phyloP scores from a whole-genome alignment of 2,797 vertebrate species.

The Smutsia temminckii region DNA sequence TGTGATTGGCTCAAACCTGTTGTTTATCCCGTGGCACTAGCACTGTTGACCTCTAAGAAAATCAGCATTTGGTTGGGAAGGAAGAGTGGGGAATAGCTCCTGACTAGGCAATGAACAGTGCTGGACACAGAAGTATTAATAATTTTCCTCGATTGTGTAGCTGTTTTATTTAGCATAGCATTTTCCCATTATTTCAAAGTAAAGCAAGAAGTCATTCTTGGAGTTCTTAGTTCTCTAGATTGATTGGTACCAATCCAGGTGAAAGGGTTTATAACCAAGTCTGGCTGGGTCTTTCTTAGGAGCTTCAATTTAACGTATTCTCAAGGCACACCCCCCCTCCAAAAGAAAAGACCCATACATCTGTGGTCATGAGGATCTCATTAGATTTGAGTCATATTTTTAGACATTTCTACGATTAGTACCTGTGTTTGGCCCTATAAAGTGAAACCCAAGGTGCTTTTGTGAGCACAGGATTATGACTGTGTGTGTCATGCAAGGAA shows the following conservation, averaged over 20 bases:
- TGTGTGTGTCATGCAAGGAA: background rate
- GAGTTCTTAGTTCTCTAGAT: background rate
- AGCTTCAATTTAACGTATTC: background rate
- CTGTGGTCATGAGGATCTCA: background rate
- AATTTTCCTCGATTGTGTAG: background rate
- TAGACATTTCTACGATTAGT: background rate
- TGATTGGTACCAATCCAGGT: background rate
- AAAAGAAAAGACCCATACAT: background rate
- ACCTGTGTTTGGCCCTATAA: background rate
- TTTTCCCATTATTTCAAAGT: constrained; percentile 28
- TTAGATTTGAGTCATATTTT: background rate
- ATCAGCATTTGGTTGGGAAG: background rate
- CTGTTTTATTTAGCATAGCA: background rate
- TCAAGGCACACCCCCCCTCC: background rate
- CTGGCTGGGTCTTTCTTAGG: background rate
- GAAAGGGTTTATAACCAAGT: background rate
- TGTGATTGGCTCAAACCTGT: background rate
- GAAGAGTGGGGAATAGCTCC: background rate
- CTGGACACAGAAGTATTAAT: background rate
- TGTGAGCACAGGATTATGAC: background rate
- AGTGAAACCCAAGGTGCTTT: background rate
- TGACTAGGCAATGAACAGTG: background rate
- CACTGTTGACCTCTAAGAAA: background rate
- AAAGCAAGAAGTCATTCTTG: background rate
- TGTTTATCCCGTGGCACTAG: background rate